Evolutionary conservation across 2,888 invertebrate genomes (phyloP), one percentile per base, ranked within the genome.

Genomic region (Nomada lathburiana): DNA sequence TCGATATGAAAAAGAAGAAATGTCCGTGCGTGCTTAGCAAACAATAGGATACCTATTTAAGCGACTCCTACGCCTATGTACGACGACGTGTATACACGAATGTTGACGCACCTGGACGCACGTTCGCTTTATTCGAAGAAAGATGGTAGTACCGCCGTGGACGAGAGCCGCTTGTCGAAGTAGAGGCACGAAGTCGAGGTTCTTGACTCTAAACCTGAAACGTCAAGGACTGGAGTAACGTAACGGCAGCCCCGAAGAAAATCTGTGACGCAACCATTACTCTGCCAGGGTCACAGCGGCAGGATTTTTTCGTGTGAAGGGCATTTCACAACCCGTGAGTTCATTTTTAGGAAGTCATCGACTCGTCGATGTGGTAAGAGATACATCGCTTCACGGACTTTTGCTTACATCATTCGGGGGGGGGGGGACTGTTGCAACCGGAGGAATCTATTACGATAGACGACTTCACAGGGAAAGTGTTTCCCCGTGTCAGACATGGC

Each of bases 41-140:
- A 80, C 81, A 82, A 82, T 80, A 47, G 80, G 20, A 53, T 11
- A 16, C 36, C 74, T 63, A 80, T 75, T 80, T 82, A 57, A 80
- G 60, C 7, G 23, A 75, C 80, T 67, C 81, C 81, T 80, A 82
- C 81, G 81, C 57, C 70, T 52, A 47, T 80, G 80, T 57, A 29
- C 53, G 47, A 60, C 64, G 64, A 64, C 64, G 69, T 50, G 73
- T 78, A 53, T 67, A 75, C 70, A 57, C 44, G 70, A 65, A 62
- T 60, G 65, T 74, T 70, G 70, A 80, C 70, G 80, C 74, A 82
- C 65, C 74, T 78, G 77, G 78, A 69, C 80, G 62, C 62, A 44
- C 67, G 47, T 76, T 68, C 59, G 11, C 20, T 72, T 69, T 26
- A 60, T 63, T 74, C 57, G 80, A 42, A 74, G 57, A 64, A 75